phyloP scores from a whole-genome alignment of 1,140 invertebrate genomes.

The Meloidogyne floridensis region DNA sequence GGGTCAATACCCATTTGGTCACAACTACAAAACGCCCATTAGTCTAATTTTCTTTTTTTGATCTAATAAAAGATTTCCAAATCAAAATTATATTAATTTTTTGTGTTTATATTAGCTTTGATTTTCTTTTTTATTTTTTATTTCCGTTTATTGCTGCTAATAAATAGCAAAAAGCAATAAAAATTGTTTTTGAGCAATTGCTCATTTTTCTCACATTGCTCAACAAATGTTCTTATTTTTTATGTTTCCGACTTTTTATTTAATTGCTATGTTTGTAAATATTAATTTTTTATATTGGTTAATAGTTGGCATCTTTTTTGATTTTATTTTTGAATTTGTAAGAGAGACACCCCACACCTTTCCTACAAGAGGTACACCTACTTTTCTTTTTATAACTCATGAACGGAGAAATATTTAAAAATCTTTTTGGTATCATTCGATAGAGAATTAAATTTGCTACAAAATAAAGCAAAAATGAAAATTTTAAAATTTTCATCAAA shows the following conservation, averaged over 20 bases:
- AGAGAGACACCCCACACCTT: no score
- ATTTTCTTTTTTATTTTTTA: not conserved
- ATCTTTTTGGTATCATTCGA: not conserved
- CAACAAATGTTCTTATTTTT: conserved; percentile 2
- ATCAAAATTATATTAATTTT: not conserved
- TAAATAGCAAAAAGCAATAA: conserved; percentile 11
- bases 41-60: no score
- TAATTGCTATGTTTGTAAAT: not conserved
- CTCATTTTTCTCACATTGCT: not conserved
- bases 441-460: not conserved
- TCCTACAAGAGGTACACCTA: not conserved
- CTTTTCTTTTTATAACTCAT: not conserved
- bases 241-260: not conserved
- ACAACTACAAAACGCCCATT: no score
- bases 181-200: conserved; percentile 11
- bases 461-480: not conserved
- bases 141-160: not conserved
- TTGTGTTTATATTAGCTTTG: not conserved
- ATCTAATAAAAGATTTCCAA: no score
- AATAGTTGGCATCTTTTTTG: conserved; percentile 2
- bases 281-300: not conserved
- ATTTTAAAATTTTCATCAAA: not conserved
- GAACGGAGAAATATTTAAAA: not conserved
- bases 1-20: no score
- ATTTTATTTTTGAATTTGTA: conserved; percentile 4